phyloP scores from a whole-genome alignment of 2,113 vertebrate species.

The Ahaetulla prasina region DNA sequence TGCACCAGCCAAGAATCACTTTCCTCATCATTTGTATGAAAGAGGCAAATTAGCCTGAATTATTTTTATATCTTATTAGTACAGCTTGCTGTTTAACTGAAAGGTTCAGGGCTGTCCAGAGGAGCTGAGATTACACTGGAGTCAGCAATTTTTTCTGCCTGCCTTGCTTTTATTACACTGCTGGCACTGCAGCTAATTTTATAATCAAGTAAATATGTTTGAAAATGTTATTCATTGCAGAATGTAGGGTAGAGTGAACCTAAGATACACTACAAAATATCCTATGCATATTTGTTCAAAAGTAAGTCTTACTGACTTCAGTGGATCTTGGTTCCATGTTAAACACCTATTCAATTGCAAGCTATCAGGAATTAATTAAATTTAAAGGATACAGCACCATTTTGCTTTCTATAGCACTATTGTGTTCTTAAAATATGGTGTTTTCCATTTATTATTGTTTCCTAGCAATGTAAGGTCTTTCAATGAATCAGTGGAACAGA shows the following conservation, averaged over 20 bases:
- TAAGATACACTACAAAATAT: background rate
- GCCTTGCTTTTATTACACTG: conserved; percentile 55
- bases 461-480: conserved; percentile 8
- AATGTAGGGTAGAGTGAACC: conserved; percentile 22
- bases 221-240: conserved; percentile 43
- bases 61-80: conserved; percentile 62
- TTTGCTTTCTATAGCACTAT: background rate
- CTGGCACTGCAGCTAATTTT: conserved; percentile 60
- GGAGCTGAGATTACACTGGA: conserved; percentile 56
- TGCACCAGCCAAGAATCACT: conserved; percentile 50
- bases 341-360: background rate
- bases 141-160: conserved; percentile 63
- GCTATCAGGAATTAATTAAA: conserved; percentile 14
- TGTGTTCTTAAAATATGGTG: background rate
- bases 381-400: conserved; percentile 30
- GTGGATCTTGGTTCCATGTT: background rate
- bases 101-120: conserved; percentile 54
- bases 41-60: conserved; percentile 58
- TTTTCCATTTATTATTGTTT: background rate
- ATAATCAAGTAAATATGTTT: conserved; percentile 65
- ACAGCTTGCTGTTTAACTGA: conserved; percentile 57
- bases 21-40: conserved; percentile 50
- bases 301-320: background rate
- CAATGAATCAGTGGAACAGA: background rate
- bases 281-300: background rate